Conservation (phyloP, 2,888 invertebrate genomes). For the Dynastes tityus region DNA sequence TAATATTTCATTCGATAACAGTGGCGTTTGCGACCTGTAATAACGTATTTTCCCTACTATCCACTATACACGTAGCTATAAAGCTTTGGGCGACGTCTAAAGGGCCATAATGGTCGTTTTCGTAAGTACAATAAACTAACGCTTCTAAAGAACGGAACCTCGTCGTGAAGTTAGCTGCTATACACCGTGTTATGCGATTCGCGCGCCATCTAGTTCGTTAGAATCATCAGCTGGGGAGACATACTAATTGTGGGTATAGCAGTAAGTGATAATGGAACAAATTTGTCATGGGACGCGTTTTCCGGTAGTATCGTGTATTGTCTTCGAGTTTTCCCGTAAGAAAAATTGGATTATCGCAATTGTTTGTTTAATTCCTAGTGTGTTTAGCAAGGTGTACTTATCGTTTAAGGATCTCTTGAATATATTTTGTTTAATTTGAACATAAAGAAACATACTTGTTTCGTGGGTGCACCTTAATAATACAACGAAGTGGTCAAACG, state of each 20-base stretch:
- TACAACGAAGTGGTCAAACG: too few relatives aligned
- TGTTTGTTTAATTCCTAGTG: neutral
- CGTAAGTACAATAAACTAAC: conserved; percentile 18
- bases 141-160: neutral
- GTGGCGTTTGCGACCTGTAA: too few relatives aligned
- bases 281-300: neutral
- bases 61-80: neutral
- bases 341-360: neutral
- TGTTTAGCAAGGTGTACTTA: neutral
- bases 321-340: neutral
- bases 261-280: neutral
- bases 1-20: too few relatives aligned
- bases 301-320: neutral
- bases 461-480: too few relatives aligned
- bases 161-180: neutral
- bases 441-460: too few relatives aligned
- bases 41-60: too few relatives aligned
- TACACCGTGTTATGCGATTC: neutral
- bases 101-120: conserved; percentile 13
- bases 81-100: conserved; percentile 10
- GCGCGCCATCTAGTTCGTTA: neutral
- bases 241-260: neutral
- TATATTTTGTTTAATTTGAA: neutral
- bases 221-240: neutral
- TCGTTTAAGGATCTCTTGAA: neutral